Base-by-base conservation (phyloP, 2,888 invertebrate genomes). In the Sclerodermus sp. region DNA sequence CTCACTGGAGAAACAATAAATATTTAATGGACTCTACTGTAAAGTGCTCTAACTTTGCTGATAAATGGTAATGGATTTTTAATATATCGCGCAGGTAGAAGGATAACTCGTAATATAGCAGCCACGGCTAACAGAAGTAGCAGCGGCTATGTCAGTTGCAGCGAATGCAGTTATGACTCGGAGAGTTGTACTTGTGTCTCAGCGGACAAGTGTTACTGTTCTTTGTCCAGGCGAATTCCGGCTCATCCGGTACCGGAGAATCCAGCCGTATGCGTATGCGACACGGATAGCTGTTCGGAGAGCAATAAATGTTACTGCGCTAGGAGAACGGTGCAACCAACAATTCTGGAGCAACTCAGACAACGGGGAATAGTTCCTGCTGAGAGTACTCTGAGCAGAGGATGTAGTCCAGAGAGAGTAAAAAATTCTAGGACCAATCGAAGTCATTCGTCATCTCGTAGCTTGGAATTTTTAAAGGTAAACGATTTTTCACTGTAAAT, bases 291-390 rank as follows among this genome's bases (percentile, higher is more conserved):
- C 67, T 94, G 93, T 70, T 85, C 89, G 0, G 91, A 91, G 59
- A 88, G 89, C 64, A 92, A 92, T 74, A 93, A 93, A 76, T 93
- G 93, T 71, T 93, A 93, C 71, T 93, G 93, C 72, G 66, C 70
- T 6, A 59, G 62, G 43, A 70, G 65, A 41, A 46, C 49, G 55
- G 66, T 49, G 2, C 79, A 81, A 51, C 82, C 82, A 1, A 79
- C 79, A 6, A 79, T 82, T 44, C 71, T 82, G 49, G 82, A 82
- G 53, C 82, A 83, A 58, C 68, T 83, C 10, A 78, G 80, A 38
- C 80, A 80, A 50, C 76, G 80, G 30, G 82, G 82, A 1, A 81
- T 82, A 53, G 77, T 80, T 12, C 81, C 81, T 1, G 74, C 79
- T 4, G 77, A 77, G 49, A 67, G 71, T 42, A 74, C 75, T 5